Evolutionary conservation across 2,113 vertebrate genomes (phyloP).

Genomic region (Raja brachyura): DNA sequence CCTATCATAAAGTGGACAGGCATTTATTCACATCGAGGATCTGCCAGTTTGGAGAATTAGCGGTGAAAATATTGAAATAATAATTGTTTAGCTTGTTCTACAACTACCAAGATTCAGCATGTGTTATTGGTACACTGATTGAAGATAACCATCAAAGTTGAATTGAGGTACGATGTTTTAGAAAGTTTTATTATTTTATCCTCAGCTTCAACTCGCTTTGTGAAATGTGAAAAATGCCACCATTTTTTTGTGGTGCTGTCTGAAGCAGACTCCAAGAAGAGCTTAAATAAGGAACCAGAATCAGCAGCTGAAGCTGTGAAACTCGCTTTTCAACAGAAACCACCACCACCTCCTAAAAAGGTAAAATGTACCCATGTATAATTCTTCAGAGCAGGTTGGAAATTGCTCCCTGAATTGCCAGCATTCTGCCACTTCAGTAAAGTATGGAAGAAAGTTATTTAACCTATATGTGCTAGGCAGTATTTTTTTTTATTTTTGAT

Average conservation of each 20-base stretch:
- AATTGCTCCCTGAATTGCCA: neutral
- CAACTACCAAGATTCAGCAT: neutral
- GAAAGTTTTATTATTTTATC: slow-evolving; percentile 34
- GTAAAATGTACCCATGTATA: slow-evolving; percentile 48
- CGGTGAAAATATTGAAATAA: neutral
- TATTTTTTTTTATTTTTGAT: neutral
- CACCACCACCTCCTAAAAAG: slow-evolving; percentile 93
- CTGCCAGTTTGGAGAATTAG: neutral
- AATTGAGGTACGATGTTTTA: neutral
- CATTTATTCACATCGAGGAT: neutral
- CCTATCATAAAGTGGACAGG: neutral
- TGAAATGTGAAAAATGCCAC: slow-evolving; percentile 97
- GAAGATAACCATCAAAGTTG: neutral
- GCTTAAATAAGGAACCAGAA: slow-evolving; percentile 85
- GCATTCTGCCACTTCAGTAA: neutral
- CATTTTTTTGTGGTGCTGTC: slow-evolving; percentile 98
- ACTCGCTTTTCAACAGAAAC: slow-evolving; percentile 89
- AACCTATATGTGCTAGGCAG: neutral
- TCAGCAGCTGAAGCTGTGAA: slow-evolving; percentile 88
- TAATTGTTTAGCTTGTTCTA: neutral
- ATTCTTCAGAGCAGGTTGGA: neutral
- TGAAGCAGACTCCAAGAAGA: slow-evolving; percentile 92
- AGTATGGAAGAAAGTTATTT: neutral
- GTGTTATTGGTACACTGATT: neutral
- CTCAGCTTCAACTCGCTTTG: slow-evolving; percentile 88